Evolutionary conservation across 2,113 vertebrate species (phyloP).

Genomic region (Noturus placidus): DNA sequence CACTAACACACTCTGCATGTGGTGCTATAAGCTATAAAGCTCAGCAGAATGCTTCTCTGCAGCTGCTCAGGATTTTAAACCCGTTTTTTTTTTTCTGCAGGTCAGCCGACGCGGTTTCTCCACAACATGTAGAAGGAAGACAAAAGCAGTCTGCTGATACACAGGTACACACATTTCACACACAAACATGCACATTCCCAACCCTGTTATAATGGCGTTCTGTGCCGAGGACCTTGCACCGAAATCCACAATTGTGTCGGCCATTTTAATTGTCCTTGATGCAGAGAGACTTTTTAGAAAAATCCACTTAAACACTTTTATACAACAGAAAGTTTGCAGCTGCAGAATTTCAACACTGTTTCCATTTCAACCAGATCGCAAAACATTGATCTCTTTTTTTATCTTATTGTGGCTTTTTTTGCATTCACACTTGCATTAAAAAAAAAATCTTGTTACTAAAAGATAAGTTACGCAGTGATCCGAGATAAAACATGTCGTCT

Average conservation of each 20-base stretch:
- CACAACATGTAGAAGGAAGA: constrained; percentile 45
- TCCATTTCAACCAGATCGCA: neutral
- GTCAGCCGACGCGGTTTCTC: constrained; percentile 48
- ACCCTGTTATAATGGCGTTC: neutral
- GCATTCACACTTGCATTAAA: neutral
- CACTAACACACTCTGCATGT: neutral
- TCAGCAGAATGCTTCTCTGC: neutral
- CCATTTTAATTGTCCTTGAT: neutral
- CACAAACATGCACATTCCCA: neutral
- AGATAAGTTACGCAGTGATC: neutral
- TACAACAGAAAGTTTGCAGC: neutral
- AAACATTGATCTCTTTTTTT: neutral
- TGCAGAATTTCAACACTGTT: neutral
- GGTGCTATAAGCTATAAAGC: neutral
- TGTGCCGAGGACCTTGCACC: neutral
- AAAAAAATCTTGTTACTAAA: neutral
- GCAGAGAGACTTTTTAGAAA: neutral
- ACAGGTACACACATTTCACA: constrained; percentile 34
- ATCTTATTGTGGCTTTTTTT: neutral
- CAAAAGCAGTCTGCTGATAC: neutral
- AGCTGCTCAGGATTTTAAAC: neutral
- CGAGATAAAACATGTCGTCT: neutral
- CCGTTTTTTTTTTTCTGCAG: constrained; percentile 46
- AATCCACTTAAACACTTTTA: neutral
- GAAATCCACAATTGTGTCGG: neutral